phyloP scores from a whole-genome alignment of 1,140 invertebrate species.

The Pogonus chalceus region DNA sequence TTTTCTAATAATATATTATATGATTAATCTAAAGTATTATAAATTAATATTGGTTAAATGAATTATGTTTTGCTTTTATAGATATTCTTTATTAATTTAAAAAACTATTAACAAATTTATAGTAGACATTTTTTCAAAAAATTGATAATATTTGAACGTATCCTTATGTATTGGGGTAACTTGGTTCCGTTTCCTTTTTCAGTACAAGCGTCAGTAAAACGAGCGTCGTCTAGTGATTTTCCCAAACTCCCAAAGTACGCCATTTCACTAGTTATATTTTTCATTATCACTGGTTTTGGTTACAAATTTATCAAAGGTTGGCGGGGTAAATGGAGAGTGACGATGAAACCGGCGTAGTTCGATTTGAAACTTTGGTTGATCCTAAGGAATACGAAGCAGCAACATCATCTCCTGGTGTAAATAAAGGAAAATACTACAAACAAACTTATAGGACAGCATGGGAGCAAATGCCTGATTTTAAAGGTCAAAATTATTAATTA shows the following conservation, averaged over 20 bases:
- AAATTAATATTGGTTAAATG: too few relatives aligned
- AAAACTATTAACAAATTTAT: too few relatives aligned
- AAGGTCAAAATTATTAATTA: slow-evolving; percentile 33
- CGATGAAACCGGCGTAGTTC: neutral
- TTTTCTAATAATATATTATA: too few relatives aligned
- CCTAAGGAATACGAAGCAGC: slow-evolving; percentile 9
- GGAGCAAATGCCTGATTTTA: slow-evolving; percentile 47
- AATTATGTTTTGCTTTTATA: too few relatives aligned
- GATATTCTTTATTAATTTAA: too few relatives aligned
- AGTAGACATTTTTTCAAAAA: too few relatives aligned
- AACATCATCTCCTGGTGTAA: slow-evolving; percentile 14
- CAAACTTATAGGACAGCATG: slow-evolving; percentile 48
- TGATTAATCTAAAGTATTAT: too few relatives aligned
- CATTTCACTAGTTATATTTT: slow-evolving; percentile 4
- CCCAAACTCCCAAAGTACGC: neutral
- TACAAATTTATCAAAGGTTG: neutral
- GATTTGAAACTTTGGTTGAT: slow-evolving; percentile 15
- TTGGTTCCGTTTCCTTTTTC: neutral
- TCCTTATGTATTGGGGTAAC: too few relatives aligned
- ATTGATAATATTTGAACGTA: too few relatives aligned
- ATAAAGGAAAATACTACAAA: slow-evolving; percentile 37
- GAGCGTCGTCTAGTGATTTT: neutral
- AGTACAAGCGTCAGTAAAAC: neutral
- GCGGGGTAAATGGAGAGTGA: slow-evolving; percentile 3
- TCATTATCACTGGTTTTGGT: slow-evolving; percentile 3